Percentiles rank a stretch among this genome's conserved stretches.
These are phyloP conservation scores for Puffinus mauretanicus DNA, from an alignment of 2,113 vertebrate species.

Conservation along the genomic window DNA sequence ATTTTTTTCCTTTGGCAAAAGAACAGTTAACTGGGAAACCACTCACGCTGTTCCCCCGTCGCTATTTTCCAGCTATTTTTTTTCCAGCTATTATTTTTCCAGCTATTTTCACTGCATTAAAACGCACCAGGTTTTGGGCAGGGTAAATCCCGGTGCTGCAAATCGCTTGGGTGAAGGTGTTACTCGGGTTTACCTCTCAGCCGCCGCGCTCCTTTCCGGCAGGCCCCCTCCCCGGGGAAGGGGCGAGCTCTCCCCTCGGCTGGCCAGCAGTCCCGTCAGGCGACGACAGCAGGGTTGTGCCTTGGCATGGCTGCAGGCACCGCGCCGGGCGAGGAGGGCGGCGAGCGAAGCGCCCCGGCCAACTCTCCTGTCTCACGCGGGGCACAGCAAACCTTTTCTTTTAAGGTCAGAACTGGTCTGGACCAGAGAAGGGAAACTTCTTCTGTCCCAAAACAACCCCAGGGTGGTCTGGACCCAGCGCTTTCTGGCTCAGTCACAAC, in stretches of 20 bases:
- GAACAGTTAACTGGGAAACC: background rate
- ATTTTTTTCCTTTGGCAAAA: background rate
- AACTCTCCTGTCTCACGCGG: background rate
- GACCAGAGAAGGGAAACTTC: background rate
- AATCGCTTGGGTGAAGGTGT: background rate
- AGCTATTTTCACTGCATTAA: no score
- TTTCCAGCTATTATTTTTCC: no score
- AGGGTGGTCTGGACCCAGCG: background rate
- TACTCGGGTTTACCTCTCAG: background rate
- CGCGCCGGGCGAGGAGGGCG: background rate
- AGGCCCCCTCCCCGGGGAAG: background rate
- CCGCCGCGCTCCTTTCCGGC: background rate
- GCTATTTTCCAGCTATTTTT: background rate
- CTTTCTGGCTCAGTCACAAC: background rate
- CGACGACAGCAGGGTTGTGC: background rate
- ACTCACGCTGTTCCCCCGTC: rapidly evolving
- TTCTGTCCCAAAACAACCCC: background rate
- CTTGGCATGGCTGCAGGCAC: background rate
- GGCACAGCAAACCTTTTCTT: background rate
- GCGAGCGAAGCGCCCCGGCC: background rate
- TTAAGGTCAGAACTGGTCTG: background rate
- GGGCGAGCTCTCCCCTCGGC: background rate
- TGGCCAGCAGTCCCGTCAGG: background rate
- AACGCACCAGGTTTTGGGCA: background rate
- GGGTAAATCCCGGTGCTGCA: rapidly evolving